Percentiles rank a stretch among this genome's conserved stretches.
Conservation (phyloP, 2,888 invertebrate genomes). For the Microplitis deprimator region DNA sequence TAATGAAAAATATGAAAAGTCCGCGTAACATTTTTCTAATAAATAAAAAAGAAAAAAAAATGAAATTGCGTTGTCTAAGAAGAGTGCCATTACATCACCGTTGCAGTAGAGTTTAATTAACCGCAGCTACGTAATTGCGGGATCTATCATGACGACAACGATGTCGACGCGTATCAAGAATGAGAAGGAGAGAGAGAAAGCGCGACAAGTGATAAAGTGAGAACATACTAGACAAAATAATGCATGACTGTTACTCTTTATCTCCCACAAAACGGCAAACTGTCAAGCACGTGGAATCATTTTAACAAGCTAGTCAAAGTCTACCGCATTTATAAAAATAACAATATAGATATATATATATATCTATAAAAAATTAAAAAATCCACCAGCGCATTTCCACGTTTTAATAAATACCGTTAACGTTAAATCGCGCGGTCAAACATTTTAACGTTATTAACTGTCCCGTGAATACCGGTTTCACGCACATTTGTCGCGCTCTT, state of each 20-base stretch:
- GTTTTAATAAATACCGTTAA: slow-evolving; percentile 38
- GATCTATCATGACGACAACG: slow-evolving; percentile 24
- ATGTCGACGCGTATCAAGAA: background rate
- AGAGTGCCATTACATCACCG: slow-evolving; percentile 29
- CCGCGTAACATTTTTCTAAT: no score
- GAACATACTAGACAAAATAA: background rate
- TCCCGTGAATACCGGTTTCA: slow-evolving; percentile 38
- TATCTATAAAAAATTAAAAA: slow-evolving; percentile 12
- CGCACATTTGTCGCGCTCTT: slow-evolving; percentile 20
- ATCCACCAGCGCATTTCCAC: slow-evolving; percentile 29
- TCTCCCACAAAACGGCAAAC: background rate
- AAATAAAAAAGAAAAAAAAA: no score
- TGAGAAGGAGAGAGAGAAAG: background rate
- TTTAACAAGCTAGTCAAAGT: slow-evolving; percentile 39
- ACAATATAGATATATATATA: background rate
- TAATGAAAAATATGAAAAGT: no score
- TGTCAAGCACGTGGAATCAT: slow-evolving; percentile 41
- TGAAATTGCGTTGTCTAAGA: background rate
- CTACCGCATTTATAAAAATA: slow-evolving; percentile 8
- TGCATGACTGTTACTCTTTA: background rate
- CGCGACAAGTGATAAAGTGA: background rate
- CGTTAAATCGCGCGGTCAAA: slow-evolving; percentile 28
- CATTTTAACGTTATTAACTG: slow-evolving; percentile 34
- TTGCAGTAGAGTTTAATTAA: slow-evolving; percentile 34
- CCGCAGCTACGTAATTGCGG: slow-evolving; percentile 32